phyloP scores from a whole-genome alignment of 2,797 vertebrate species.

The Argya squamiceps region DNA sequence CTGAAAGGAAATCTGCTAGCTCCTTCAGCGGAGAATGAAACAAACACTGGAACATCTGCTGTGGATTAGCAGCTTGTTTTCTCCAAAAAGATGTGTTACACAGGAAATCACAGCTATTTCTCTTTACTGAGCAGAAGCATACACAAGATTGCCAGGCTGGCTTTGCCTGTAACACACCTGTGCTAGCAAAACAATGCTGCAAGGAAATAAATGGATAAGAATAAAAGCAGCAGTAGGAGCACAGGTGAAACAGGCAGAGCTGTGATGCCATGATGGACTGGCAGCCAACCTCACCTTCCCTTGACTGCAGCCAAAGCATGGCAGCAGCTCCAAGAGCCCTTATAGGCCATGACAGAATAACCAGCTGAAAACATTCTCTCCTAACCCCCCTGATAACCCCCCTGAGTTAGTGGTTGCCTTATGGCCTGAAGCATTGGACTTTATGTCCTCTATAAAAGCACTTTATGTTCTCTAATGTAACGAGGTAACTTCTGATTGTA shows the following conservation, averaged over 20 bases:
- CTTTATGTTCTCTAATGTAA: conserved; percentile 6
- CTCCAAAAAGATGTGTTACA: not conserved
- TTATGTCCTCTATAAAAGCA: conserved; percentile 14
- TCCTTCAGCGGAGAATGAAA: not conserved
- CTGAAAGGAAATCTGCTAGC: not conserved
- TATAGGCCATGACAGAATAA: accelerated
- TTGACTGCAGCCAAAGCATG: accelerated
- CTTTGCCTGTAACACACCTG: not conserved
- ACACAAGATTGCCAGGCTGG: not conserved
- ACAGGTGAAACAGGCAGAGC: not conserved
- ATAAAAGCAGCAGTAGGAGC: not conserved
- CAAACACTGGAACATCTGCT: not conserved
- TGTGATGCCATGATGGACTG: accelerated
- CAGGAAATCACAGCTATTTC: not conserved
- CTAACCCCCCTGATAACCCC: not conserved
- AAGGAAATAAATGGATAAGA: not conserved
- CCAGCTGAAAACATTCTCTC: not conserved
- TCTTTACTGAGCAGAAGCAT: not conserved
- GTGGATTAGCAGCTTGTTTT: not conserved
- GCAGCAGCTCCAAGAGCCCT: not conserved
- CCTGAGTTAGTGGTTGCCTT: not conserved
- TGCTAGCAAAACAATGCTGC: not conserved
- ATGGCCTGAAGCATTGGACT: not conserved
- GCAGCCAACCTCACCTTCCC: accelerated
- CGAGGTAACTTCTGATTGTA: not conserved